These are phyloP conservation scores for Upupa epops DNA, from an alignment of 2,113 vertebrate species.

Conservation along the genomic window DNA sequence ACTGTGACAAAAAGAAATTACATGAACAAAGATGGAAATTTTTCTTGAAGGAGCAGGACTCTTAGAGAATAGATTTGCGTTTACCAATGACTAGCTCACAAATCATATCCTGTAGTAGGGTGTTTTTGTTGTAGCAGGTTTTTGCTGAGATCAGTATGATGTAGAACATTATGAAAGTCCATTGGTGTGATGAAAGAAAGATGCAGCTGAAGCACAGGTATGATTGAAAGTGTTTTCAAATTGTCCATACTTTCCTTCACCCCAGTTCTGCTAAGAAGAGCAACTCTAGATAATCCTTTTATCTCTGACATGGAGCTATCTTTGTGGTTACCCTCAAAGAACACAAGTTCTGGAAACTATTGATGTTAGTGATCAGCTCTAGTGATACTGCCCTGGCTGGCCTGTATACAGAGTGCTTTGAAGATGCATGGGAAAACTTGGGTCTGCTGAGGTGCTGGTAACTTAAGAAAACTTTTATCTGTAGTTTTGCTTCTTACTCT, in stretches of 20 bases:
- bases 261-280: neutral
- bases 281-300: neutral
- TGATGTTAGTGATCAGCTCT: neutral
- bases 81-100: neutral
- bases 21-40: neutral
- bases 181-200: neutral
- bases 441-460: neutral
- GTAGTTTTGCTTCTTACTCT: neutral
- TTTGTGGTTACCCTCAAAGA: slow-evolving; percentile 8
- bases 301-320: neutral
- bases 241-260: neutral
- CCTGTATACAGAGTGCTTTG: neutral
- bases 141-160: neutral
- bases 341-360: neutral
- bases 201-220: neutral
- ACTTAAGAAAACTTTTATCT: neutral
- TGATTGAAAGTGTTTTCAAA: neutral
- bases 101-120: neutral
- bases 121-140: neutral
- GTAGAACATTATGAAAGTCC: neutral
- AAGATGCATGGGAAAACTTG: neutral
- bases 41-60: neutral
- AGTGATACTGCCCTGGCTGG: neutral
- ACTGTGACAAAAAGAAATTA: neutral
- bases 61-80: neutral